These are phyloP conservation scores for Callaeas wilsoni DNA, from an alignment of 2,113 vertebrate genomes.

Conservation along the genomic window DNA sequence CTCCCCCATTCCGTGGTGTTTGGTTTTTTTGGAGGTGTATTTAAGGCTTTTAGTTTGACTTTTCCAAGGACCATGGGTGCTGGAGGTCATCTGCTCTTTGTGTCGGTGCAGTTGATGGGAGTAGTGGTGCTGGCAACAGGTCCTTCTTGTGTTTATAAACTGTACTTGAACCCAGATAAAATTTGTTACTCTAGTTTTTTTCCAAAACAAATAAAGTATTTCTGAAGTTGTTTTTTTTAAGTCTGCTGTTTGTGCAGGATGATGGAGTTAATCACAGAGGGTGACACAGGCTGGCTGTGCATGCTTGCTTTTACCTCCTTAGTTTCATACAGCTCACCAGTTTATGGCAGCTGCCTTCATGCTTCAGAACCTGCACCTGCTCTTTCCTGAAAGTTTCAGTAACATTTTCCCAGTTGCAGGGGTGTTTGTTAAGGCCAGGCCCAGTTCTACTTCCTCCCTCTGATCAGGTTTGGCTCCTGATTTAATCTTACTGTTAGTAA, in stretches of 20 bases:
- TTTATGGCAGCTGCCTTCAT: neutral
- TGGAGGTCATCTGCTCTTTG: neutral
- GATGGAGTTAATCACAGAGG: neutral
- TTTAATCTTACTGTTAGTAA: neutral
- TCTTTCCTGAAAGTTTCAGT: neutral
- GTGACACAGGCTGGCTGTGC: neutral
- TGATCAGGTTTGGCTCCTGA: neutral
- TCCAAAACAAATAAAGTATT: slow-evolving; percentile 72
- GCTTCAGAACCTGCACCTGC: neutral
- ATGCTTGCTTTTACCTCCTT: neutral
- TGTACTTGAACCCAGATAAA: slow-evolving; percentile 58
- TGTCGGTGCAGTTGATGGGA: neutral
- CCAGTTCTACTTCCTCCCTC: neutral
- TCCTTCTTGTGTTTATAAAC: slow-evolving; percentile 27
- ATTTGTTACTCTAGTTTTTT: slow-evolving; percentile 64
- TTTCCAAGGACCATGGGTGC: neutral
- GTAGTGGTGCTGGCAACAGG: slow-evolving; percentile 37
- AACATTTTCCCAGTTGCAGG: neutral
- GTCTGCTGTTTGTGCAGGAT: neutral
- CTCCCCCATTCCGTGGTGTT: neutral
- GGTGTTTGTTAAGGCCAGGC: neutral
- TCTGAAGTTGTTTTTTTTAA: slow-evolving; percentile 27
- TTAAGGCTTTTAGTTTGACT: neutral
- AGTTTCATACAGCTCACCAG: neutral
- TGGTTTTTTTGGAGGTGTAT: neutral